Base-by-base conservation (phyloP, 1,140 invertebrate genomes). In the Physella acuta region DNA sequence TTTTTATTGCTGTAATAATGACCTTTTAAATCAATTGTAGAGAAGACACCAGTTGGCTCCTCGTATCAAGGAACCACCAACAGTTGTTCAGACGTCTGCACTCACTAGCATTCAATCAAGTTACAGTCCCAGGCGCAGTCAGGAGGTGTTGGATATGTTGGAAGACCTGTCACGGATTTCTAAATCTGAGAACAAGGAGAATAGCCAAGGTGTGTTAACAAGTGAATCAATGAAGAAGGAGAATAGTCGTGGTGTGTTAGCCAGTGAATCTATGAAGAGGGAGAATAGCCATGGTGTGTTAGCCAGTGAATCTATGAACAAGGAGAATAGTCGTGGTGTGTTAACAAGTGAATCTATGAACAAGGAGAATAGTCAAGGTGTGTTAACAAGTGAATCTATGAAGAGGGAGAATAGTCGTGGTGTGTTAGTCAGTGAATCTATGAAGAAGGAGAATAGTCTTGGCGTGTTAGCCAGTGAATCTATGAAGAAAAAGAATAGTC, bases 31-130 rank as follows among this genome's bases (percentile, higher is more conserved):
- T n/a, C n/a, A n/a, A n/a, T n/a, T n/a, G n/a, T n/a, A n/a, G n/a
- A 73, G 66, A 62, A 74, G 73, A 68, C 72, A 75, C 34, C 61
- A 73, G 4, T 49, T 78, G n/a, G 73, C 64, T 30, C 64, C 55
- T 30, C 64, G 59, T 51, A 71, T 73, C 30, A 73, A 73, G 53
- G 73, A 67, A n/a, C 75, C 74, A 60, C 70, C 75, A 62, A 70
- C 72, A 34, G 66, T 80, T 16, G 30, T 80, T 14, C 76, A 78
- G 31, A 78, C 79, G 30, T 68, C 73, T 55, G 76, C 72, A 20
- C 61, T 80, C 16, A 71, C 73, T 20, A 75, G 71, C 39, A 78
- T 79, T 52, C 61, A 70, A 14, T 71, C 75, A 16, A 77, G 68
- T 33, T 80, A 78, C 64, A 77, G 73, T 60, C 76, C 76, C 33